A percentile compares a stretch with the other conserved stretches of the same genome.
phyloP scores from a whole-genome alignment of 2,113 vertebrate genomes.

The Rhodinocichla rosea region DNA sequence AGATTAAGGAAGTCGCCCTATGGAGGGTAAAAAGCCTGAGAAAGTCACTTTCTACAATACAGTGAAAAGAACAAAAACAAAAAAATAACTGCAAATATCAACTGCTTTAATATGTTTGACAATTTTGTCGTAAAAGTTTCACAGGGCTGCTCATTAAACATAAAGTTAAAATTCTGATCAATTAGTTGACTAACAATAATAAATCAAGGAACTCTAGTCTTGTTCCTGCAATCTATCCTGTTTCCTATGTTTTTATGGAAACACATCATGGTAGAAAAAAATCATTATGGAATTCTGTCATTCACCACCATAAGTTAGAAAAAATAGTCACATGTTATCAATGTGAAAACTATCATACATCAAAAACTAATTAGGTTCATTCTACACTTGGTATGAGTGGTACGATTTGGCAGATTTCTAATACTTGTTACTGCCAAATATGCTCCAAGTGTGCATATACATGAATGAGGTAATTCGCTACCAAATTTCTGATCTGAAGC shows the following conservation, averaged over 20 bases:
- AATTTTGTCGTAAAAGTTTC: not conserved
- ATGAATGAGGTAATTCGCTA: not conserved
- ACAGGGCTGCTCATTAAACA: not conserved
- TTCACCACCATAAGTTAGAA: not conserved
- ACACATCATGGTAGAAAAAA: not conserved
- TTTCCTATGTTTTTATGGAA: not conserved
- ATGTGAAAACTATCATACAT: not conserved
- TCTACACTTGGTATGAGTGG: not conserved
- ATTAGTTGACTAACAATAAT: not conserved
- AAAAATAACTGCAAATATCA: not conserved
- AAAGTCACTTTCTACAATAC: not conserved
- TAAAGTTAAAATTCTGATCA: not conserved
- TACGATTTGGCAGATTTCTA: not conserved
- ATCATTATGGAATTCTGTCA: not conserved
- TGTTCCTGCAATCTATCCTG: not conserved
- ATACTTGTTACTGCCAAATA: not conserved
- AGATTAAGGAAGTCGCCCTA: not conserved
- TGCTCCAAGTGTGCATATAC: not conserved
- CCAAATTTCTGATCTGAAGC: not conserved
- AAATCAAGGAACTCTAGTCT: not conserved
- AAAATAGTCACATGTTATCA: not conserved
- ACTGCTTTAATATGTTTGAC: not conserved
- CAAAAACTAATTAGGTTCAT: not conserved
- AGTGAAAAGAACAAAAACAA: not conserved
- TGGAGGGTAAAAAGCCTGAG: not conserved